These are phyloP conservation scores for Xyliphius kryptos DNA, from an alignment of 2,113 vertebrate species.

Conservation along the genomic window DNA sequence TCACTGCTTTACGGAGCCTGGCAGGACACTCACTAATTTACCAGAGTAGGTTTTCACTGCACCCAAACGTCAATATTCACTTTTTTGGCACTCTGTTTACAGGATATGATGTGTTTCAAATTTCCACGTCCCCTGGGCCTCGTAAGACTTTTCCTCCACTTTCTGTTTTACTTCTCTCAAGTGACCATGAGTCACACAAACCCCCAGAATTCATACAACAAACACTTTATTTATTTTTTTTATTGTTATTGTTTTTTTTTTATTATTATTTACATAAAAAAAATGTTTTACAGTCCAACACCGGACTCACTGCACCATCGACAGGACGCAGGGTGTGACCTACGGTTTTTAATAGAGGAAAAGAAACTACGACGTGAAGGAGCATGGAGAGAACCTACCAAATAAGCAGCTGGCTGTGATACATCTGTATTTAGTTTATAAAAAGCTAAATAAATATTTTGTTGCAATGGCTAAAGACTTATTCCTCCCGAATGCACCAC, in stretches of 20 bases:
- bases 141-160: neutral
- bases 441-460: too few species aligned
- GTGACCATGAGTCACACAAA: neutral
- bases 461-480: too few species aligned
- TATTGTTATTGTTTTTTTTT: neutral
- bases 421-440: too few species aligned
- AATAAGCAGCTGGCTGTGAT: too few species aligned
- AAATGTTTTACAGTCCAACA: too few species aligned
- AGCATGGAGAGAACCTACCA: too few species aligned
- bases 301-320: too few species aligned
- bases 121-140: slow-evolving; percentile 22
- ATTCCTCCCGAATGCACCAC: too few species aligned
- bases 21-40: slow-evolving; percentile 54
- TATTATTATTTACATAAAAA: slow-evolving; percentile 1
- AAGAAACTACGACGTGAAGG: too few species aligned
- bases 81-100: slow-evolving; percentile 19
- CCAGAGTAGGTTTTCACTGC: slow-evolving; percentile 54
- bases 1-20: slow-evolving; percentile 53
- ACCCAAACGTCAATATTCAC: slow-evolving; percentile 47
- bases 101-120: slow-evolving; percentile 25
- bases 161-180: neutral
- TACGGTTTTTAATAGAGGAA: too few species aligned
- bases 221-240: neutral
- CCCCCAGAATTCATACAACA: neutral
- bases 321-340: too few species aligned